Evolutionary conservation across 2,888 invertebrate genomes (phyloP).

Genomic region (Ecdyonurus torrentis): DNA sequence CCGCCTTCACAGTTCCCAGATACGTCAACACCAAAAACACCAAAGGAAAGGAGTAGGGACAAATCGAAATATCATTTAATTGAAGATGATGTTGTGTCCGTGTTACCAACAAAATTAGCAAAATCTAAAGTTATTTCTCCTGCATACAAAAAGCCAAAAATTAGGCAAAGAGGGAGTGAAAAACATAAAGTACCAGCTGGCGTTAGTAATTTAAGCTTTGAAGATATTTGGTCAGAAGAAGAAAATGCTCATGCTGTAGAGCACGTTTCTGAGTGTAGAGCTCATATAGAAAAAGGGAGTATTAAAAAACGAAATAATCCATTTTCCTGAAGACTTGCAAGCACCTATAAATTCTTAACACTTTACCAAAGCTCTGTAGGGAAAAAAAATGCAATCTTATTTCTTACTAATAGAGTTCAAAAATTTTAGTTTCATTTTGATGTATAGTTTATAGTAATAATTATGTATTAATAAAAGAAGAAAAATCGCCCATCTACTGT

Average conservation of each 20-base stretch:
- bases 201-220: constrained; percentile 52
- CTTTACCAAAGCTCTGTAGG: too few relatives aligned
- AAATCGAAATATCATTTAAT: constrained; percentile 35
- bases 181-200: constrained; percentile 27
- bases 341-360: too few relatives aligned
- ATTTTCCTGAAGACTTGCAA: too few relatives aligned
- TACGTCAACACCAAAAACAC: constrained; percentile 15
- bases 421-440: too few relatives aligned
- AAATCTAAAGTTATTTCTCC: constrained; percentile 10
- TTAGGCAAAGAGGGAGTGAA: constrained; percentile 20
- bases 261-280: constrained; percentile 30
- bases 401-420: too few relatives aligned
- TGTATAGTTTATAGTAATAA: too few relatives aligned
- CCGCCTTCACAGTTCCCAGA: constrained; percentile 1
- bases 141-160: constrained; percentile 21
- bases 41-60: constrained; percentile 23
- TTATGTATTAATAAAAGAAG: too few relatives aligned
- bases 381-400: too few relatives aligned
- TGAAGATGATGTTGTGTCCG: constrained; percentile 19
- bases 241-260: constrained; percentile 24
- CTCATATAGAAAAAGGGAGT: too few relatives aligned
- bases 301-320: too few relatives aligned
- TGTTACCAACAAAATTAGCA: constrained; percentile 3
- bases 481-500: too few relatives aligned
- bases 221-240: constrained; percentile 51